These are phyloP conservation scores for Python bivittatus DNA, from an alignment of 2,113 vertebrate species.

Conservation along the genomic window DNA sequence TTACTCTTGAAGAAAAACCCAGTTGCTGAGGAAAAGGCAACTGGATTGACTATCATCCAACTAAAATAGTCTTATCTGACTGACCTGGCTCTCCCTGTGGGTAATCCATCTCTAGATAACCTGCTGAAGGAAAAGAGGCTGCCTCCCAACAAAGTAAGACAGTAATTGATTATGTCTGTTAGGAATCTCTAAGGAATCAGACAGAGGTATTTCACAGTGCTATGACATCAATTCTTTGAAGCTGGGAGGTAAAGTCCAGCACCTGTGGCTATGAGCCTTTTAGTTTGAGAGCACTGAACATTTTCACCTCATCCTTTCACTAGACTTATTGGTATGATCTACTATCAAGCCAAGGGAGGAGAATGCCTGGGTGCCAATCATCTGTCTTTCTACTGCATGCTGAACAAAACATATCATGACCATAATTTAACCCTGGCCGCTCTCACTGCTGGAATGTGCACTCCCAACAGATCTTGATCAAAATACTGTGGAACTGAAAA, in stretches of 20 bases:
- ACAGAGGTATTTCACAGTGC: neutral
- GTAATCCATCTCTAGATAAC: neutral
- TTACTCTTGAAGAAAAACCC: neutral
- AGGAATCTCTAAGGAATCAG: neutral
- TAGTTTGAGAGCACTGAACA: neutral
- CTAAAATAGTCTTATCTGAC: neutral
- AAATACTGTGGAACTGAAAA: neutral
- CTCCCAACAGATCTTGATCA: neutral
- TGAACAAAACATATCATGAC: neutral
- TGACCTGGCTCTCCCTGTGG: neutral
- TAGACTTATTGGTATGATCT: neutral
- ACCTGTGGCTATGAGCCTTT: neutral
- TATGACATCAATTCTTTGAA: neutral
- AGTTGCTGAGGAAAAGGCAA: neutral
- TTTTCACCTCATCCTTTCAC: neutral
- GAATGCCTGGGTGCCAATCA: neutral
- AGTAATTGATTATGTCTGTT: neutral
- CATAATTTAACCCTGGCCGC: neutral
- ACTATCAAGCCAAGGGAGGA: neutral
- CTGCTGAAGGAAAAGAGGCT: neutral
- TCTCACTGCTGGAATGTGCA: neutral
- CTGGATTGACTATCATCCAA: neutral
- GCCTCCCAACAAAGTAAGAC: neutral
- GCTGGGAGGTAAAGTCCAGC: neutral
- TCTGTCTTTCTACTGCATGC: too few relatives aligned